A percentile compares a stretch with the other conserved stretches of the same genome.
phyloP scores from a whole-genome alignment of 2,113 vertebrate species.

The Ceuthmochares aereus region DNA sequence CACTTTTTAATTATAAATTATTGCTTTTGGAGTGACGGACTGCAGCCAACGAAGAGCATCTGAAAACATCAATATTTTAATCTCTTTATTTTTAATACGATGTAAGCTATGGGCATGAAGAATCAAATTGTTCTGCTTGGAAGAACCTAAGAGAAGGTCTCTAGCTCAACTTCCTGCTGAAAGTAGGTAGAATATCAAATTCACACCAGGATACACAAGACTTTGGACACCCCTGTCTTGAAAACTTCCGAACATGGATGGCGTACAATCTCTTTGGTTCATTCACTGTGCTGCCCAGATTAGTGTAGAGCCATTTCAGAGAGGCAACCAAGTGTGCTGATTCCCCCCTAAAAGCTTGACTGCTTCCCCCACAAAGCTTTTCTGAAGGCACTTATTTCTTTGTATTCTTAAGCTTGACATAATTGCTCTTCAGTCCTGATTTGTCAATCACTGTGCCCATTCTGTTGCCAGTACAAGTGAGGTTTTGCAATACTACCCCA shows the following conservation, averaged over 20 bases:
- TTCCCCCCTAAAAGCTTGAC: background rate
- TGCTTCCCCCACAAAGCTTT: background rate
- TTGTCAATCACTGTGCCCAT: background rate
- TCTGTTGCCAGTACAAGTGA: background rate
- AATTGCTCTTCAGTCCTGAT: background rate
- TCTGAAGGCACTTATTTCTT: background rate
- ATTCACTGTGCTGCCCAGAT: background rate
- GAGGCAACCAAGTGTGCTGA: background rate
- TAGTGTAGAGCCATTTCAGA: background rate
- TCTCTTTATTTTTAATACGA: background rate
- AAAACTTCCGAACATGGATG: background rate
- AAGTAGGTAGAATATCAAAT: background rate
- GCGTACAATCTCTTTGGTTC: background rate
- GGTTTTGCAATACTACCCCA: background rate
- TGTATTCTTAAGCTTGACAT: background rate
- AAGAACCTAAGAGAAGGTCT: background rate
- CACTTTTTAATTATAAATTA: background rate
- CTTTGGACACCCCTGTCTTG: background rate
- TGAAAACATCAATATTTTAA: background rate
- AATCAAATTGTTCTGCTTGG: background rate
- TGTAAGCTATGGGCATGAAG: background rate
- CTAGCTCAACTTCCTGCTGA: background rate
- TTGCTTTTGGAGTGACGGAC: background rate
- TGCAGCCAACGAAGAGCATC: background rate
- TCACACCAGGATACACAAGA: background rate